A percentile compares a stretch with the other conserved stretches of the same genome.
Evolutionary conservation across 2,113 vertebrate species (phyloP).

Genomic region (Phoenicopterus ruber): DNA sequence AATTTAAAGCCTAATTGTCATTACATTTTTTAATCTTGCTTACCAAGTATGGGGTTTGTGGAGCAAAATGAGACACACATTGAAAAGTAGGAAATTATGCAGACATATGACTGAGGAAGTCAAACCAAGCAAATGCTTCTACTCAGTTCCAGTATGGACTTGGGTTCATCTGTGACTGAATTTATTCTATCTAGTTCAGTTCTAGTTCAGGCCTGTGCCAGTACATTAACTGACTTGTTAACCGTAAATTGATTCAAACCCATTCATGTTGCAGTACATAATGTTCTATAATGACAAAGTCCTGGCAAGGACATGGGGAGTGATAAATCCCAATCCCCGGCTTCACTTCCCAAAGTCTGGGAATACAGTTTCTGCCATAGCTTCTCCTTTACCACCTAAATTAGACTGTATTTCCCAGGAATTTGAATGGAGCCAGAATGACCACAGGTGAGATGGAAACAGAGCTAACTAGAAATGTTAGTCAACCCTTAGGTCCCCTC

Average conservation of each 20-base stretch:
- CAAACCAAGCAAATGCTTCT: not conserved
- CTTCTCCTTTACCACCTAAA: not conserved
- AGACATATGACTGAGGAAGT: not conserved
- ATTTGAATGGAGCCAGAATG: not conserved
- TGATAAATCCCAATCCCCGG: not conserved
- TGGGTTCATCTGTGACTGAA: not conserved
- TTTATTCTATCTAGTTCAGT: not conserved
- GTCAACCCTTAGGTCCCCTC: not conserved
- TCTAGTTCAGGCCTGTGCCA: not conserved
- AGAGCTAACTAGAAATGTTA: not conserved
- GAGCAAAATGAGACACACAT: not conserved
- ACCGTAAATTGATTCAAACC: not conserved
- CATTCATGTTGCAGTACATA: rapidly evolving
- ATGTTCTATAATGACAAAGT: not conserved
- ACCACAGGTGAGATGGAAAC: not conserved
- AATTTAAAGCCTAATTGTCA: not conserved
- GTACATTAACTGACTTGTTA: not conserved
- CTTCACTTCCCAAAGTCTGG: not conserved
- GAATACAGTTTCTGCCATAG: not conserved
- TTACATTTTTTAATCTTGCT: not conserved
- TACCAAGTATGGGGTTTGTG: not conserved
- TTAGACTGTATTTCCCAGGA: not conserved
- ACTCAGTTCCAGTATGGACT: not conserved
- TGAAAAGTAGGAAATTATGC: not conserved
- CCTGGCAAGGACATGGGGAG: not conserved